Conservation (phyloP, 2,113 vertebrate genomes). For the Syngnathoides biaculeatus region DNA sequence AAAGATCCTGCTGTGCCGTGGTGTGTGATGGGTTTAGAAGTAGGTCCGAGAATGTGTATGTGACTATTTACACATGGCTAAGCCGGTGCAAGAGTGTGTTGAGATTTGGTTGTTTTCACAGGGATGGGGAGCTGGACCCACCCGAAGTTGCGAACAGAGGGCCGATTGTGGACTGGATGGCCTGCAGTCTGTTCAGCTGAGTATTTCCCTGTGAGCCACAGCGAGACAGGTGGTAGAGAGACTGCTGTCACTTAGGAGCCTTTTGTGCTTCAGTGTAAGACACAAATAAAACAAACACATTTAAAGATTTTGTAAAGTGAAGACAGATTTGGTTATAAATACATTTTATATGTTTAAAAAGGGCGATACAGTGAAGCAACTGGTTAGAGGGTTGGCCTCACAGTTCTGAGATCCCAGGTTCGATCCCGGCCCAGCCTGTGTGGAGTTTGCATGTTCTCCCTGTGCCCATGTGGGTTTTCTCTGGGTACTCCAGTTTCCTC, state of each 20-base stretch:
- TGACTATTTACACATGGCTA: conserved; percentile 56
- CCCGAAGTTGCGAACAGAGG: conserved; percentile 69
- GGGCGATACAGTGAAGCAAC: too few species aligned
- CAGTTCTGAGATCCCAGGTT: too few species aligned
- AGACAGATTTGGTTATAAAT: neutral
- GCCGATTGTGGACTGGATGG: conserved; percentile 64
- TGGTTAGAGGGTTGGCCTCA: too few species aligned
- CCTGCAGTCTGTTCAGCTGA: conserved; percentile 25
- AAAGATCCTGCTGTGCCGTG: conserved; percentile 50
- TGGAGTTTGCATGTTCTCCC: too few species aligned
- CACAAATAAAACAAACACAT: conserved; percentile 1
- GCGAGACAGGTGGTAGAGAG: conserved; percentile 65
- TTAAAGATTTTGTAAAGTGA: neutral
- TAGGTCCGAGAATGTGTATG: conserved; percentile 42
- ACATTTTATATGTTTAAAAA: too few species aligned
- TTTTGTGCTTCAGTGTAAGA: conserved; percentile 22
- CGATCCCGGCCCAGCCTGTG: too few species aligned
- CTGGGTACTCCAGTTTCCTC: too few species aligned
- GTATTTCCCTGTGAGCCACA: conserved; percentile 49
- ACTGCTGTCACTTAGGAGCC: conserved; percentile 53
- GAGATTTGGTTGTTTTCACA: conserved; percentile 74
- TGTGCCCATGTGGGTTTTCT: too few species aligned
- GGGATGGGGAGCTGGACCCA: conserved; percentile 63
- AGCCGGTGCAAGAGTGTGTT: conserved; percentile 58
- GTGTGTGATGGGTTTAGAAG: conserved; percentile 59